Percentiles rank a stretch among this genome's conserved stretches.
Evolutionary conservation across 1,140 invertebrate species (phyloP).

Genomic region (Anastrepha ludens): DNA sequence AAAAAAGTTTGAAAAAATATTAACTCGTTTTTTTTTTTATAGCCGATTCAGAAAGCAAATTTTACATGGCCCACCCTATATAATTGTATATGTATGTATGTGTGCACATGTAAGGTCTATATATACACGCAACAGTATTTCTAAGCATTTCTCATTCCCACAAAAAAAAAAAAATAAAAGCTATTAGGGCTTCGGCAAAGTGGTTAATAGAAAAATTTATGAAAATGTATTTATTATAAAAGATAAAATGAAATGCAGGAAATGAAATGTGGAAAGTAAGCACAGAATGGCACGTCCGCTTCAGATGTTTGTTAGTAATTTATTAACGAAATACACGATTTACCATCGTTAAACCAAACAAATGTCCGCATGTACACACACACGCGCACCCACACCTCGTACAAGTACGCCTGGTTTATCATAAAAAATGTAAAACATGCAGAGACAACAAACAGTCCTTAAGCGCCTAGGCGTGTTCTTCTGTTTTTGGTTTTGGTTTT

Average conservation of each 20-base stretch:
- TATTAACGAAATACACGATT: conserved; percentile 20
- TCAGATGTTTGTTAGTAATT: conserved; percentile 29
- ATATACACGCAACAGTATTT: too few relatives aligned
- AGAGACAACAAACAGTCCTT: neutral
- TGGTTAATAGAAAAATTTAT: conserved; percentile 37
- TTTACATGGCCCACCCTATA: too few relatives aligned
- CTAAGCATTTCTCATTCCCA: neutral
- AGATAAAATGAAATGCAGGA: neutral
- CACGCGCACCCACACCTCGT: neutral
- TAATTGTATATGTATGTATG: too few relatives aligned
- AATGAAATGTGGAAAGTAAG: neutral
- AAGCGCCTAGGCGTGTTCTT: neutral
- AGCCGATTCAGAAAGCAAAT: too few relatives aligned
- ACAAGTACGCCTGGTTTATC: neutral
- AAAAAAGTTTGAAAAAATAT: too few relatives aligned
- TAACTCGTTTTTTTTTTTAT: too few relatives aligned
- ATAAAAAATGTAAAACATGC: conserved; percentile 31
- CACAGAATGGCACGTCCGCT: neutral
- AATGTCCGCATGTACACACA: neutral
- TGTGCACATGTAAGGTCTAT: too few relatives aligned
- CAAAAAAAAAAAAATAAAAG: neutral
- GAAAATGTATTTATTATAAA: conserved; percentile 34
- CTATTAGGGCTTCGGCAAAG: conserved; percentile 2
- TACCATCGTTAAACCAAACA: conserved; percentile 4
- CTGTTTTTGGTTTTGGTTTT: too few relatives aligned